Conservation (phyloP, 2,113 vertebrate species). For the Machaerirhynchus nigripectus region DNA sequence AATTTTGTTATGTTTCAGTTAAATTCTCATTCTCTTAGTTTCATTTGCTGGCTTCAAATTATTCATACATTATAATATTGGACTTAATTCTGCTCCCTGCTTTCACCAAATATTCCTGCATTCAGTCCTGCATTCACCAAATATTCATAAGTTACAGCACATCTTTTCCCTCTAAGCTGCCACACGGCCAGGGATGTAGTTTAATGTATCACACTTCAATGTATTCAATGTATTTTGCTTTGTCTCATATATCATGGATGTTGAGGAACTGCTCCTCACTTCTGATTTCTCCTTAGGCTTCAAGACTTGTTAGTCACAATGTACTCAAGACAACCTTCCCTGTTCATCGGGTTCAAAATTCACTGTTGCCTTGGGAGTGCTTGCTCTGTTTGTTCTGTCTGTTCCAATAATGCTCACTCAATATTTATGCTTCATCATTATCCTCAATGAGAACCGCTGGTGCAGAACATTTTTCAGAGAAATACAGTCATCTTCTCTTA, state of each 20-base stretch:
- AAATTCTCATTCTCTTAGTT: background rate
- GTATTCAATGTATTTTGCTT: background rate
- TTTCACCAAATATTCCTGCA: background rate
- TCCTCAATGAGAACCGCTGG: background rate
- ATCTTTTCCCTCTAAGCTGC: background rate
- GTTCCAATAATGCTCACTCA: background rate
- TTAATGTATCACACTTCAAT: background rate
- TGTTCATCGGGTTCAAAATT: background rate
- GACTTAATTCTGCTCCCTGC: background rate
- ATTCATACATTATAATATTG: background rate
- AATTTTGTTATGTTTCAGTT: background rate
- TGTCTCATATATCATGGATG: background rate
- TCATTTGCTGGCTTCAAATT: background rate
- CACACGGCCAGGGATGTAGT: background rate
- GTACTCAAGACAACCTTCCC: background rate
- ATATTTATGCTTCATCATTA: background rate
- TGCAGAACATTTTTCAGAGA: background rate
- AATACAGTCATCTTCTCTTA: background rate
- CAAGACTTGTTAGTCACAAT: background rate
- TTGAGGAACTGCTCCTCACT: background rate
- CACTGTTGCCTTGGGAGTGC: background rate
- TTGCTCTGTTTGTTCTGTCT: background rate
- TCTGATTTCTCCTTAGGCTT: background rate
- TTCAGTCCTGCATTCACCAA: background rate
- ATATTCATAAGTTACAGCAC: background rate